Percentiles rank a stretch among this genome's conserved stretches.
Evolutionary conservation across 1,140 invertebrate genomes (phyloP).

Genomic region (Lordiphosa stackelbergi): DNA sequence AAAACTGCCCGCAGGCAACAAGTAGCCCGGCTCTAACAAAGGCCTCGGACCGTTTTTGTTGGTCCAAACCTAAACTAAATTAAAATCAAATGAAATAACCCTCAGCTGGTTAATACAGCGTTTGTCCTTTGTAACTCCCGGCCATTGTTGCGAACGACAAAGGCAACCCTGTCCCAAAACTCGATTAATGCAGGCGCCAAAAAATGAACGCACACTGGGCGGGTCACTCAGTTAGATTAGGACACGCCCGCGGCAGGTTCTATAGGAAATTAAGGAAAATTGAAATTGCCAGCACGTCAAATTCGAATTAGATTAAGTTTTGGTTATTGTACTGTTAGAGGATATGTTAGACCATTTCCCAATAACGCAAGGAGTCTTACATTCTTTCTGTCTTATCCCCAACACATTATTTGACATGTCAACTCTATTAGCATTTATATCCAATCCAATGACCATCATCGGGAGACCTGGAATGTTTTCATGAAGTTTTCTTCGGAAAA

Average conservation of each 20-base stretch:
- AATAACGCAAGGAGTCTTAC: neutral
- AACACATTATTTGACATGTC: conserved; percentile 4
- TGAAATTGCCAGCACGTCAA: conserved; percentile 48
- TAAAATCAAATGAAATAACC: conserved; percentile 73
- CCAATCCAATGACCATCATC: conserved; percentile 13
- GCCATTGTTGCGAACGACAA: conserved; percentile 47
- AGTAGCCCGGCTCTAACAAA: conserved; percentile 43
- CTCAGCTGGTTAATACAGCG: conserved; percentile 57
- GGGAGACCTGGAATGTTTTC: conserved; percentile 24
- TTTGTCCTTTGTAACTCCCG: conserved; percentile 40
- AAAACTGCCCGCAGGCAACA: conserved; percentile 43
- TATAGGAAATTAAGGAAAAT: conserved; percentile 23
- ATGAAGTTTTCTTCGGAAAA: conserved; percentile 62
- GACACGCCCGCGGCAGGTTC: conserved; percentile 21
- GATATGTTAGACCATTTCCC: neutral
- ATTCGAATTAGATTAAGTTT: conserved; percentile 33
- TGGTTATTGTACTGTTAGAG: conserved; percentile 22
- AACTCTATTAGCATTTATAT: conserved; percentile 44
- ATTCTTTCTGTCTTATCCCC: too few relatives aligned
- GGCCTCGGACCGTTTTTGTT: conserved; percentile 22
- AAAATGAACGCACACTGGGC: conserved; percentile 30
- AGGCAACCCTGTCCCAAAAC: conserved; percentile 23
- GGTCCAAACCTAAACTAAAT: conserved; percentile 40
- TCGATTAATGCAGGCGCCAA: conserved; percentile 41
- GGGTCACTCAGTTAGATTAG: conserved; percentile 23